Conservation (phyloP, 2,888 invertebrate genomes). For the Stictocephala bisonia region DNA sequence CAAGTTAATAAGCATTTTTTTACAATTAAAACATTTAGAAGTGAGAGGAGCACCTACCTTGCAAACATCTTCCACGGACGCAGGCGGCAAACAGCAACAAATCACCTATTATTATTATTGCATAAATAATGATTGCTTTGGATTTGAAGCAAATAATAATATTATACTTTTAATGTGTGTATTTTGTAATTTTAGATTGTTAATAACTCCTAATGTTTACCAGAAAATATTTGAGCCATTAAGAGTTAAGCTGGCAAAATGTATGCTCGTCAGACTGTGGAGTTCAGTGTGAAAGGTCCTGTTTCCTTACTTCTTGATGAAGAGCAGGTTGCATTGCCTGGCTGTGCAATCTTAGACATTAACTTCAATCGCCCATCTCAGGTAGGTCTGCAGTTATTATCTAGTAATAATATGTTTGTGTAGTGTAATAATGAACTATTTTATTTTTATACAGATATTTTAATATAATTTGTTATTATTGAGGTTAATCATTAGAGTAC, state of each 20-base stretch:
- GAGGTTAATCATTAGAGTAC: too few relatives aligned
- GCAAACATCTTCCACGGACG: too few relatives aligned
- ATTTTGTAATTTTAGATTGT: too few relatives aligned
- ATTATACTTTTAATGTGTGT: too few relatives aligned
- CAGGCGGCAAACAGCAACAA: neutral
- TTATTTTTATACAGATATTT: neutral
- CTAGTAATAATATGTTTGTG: neutral
- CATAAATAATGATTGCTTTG: too few relatives aligned
- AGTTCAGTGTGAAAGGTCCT: conserved; percentile 59
- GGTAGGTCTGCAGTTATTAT: conserved; percentile 40
- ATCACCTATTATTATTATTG: neutral
- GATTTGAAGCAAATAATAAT: too few relatives aligned
- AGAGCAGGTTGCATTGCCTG: conserved; percentile 55
- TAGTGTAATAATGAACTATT: neutral
- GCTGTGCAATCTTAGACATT: conserved; percentile 57
- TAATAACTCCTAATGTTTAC: too few relatives aligned
- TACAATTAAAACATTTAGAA: too few relatives aligned
- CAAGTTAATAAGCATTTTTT: too few relatives aligned
- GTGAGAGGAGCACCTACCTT: too few relatives aligned
- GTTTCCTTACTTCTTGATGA: conserved; percentile 56
- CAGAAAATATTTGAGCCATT: neutral
- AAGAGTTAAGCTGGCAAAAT: neutral
- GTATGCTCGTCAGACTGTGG: conserved; percentile 52
- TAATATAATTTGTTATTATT: neutral
- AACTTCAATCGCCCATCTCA: conserved; percentile 53